Evolutionary conservation across 1,140 invertebrate species (phyloP).

Genomic region (Bombus superbus): DNA sequence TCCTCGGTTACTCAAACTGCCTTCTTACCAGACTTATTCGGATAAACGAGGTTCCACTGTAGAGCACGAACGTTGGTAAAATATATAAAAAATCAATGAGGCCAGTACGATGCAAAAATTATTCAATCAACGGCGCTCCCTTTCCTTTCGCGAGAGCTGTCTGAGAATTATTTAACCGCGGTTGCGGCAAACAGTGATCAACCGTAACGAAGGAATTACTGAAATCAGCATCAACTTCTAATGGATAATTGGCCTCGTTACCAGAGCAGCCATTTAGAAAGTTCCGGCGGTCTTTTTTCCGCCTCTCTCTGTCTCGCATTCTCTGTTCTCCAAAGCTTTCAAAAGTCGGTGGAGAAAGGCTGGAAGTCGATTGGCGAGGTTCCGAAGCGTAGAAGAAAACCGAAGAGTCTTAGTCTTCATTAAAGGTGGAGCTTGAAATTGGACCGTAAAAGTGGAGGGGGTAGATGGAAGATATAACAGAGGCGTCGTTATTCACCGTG

Average conservation of each 20-base stretch:
- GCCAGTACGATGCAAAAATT: not conserved
- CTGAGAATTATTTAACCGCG: not conserved
- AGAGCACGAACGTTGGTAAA: too few species aligned
- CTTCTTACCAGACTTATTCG: too few species aligned
- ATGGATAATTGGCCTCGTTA: conserved; percentile 48
- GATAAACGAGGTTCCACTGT: too few species aligned
- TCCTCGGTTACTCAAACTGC: too few species aligned
- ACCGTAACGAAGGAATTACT: conserved; percentile 30
- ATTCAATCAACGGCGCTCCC: not conserved
- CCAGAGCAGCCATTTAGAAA: not conserved
- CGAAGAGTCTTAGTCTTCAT: conserved; percentile 64
- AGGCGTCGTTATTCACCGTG: conserved; percentile 48
- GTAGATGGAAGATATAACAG: conserved; percentile 44
- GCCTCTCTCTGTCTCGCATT: not conserved
- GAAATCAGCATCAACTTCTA: conserved; percentile 41
- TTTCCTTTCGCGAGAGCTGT: too few species aligned
- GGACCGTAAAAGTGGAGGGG: conserved; percentile 17
- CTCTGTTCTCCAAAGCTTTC: not conserved
- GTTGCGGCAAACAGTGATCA: conserved; percentile 23
- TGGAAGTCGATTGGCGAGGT: conserved; percentile 4
- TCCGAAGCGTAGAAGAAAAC: conserved; percentile 41
- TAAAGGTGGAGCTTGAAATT: conserved; percentile 36
- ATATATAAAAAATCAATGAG: too few species aligned
- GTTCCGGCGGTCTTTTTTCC: not conserved
- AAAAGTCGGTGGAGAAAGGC: not conserved